Base-by-base conservation (phyloP, 2,113 vertebrate genomes). In the Catharus minimus region DNA sequence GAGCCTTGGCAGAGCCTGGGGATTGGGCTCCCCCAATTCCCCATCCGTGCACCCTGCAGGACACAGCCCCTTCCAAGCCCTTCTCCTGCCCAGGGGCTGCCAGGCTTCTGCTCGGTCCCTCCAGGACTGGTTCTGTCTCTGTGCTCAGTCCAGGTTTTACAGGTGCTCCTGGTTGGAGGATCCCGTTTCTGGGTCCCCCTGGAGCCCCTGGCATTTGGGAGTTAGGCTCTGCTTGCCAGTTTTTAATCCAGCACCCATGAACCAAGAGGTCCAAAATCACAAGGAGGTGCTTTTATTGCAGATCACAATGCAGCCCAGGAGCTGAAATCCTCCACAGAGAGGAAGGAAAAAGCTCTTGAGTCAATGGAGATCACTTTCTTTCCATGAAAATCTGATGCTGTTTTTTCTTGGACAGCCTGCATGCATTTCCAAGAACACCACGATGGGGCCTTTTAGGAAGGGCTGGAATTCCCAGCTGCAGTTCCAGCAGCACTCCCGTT, bases 21-120 rank as follows among this genome's bases (percentile, higher is more conserved):
- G 27, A 27, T 3, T 24, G 28, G 41, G 23, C 13, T 82, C 43
- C 13, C 32, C 33, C 30, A 30, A 0, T 44, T 88, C 43, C 24
- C n/a, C 1, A 0, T 26, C 32, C 5, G 0, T 7, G 28, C 1
- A 2, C 9, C 46, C 20, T 0, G 0, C 23, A 27, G 56, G 76
- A 13, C 47, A 83, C 52, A 32, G 49, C 49, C 36, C 30, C 21
- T 72, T 50, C 36, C 17, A 5, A 69, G 32, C 53, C 43, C n/a
- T 47, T 21, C 36, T 62, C 26, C 72, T 41, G 49, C 55, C 57
- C 27, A 12, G 65, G 38, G 44, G 21, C 69, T 3, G 1, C 30
- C 28, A 36, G 75, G 11, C n/a, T 68, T 47, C 24, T 47, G 21
- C 46, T 69, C 2, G 0, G 0, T 61, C 57, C 47, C 23, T 60